Percentiles rank a stretch among this genome's conserved stretches.
phyloP scores from a whole-genome alignment of 2,888 invertebrate genomes.

The Melitaea athalia region DNA sequence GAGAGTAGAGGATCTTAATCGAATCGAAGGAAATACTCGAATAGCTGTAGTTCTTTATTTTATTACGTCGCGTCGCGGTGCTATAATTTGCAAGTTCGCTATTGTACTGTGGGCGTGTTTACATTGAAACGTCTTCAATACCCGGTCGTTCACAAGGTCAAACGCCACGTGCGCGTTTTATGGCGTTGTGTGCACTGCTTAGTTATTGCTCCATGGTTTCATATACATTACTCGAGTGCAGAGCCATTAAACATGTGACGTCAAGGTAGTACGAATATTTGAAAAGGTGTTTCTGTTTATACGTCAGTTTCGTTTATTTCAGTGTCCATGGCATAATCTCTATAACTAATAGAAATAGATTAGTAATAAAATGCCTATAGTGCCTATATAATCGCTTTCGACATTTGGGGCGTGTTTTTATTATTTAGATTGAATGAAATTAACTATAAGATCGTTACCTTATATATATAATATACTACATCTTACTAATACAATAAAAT shows the following conservation, averaged over 20 bases:
- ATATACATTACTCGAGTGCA: conserved; percentile 25
- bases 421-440: not conserved
- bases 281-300: conserved; percentile 21
- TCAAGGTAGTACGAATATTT: conserved; percentile 33
- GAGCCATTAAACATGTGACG: conserved; percentile 34
- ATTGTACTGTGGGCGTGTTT: conserved; percentile 40
- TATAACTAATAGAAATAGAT: conserved; percentile 18
- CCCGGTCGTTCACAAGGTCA: conserved; percentile 59
- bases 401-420: conserved; percentile 2
- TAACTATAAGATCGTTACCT: not conserved
- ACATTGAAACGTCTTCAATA: conserved; percentile 45
- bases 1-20: conserved; percentile 4
- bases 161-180: conserved; percentile 60
- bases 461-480: not conserved
- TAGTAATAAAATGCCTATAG: conserved; percentile 15
- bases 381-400: conserved; percentile 16
- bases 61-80: not conserved
- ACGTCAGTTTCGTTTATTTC: conserved; percentile 34
- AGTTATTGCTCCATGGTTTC: conserved; percentile 39
- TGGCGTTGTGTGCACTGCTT: conserved; percentile 39
- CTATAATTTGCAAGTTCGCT: conserved; percentile 7
- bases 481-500: not conserved
- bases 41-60: conserved; percentile 2
- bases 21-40: conserved; percentile 7
- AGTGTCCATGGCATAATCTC: conserved; percentile 15